Evolutionary conservation across 2,888 invertebrate genomes (phyloP).

Genomic region (Micoletzkya japonica): DNA sequence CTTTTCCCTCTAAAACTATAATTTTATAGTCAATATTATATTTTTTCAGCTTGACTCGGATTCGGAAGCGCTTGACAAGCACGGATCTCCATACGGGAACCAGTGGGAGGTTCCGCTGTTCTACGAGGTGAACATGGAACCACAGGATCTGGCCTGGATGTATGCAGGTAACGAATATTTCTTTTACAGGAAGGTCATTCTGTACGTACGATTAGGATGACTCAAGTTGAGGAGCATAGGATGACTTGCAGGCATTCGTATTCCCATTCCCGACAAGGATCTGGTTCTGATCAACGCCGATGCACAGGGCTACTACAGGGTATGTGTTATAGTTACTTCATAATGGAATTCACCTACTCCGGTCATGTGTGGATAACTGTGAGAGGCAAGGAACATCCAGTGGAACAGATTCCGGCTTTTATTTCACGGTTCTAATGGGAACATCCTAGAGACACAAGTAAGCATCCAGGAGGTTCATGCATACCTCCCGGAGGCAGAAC

Average conservation of each 20-base stretch:
- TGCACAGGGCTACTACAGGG: conserved; percentile 59
- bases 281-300: conserved; percentile 56
- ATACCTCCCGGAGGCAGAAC: too few relatives aligned
- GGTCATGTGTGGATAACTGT: too few relatives aligned
- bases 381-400: too few relatives aligned
- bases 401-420: too few relatives aligned
- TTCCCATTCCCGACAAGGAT: conserved; percentile 39
- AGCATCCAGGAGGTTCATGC: too few relatives aligned
- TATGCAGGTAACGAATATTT: conserved; percentile 27
- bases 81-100: conserved; percentile 45
- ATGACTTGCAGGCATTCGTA: background rate
- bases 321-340: conserved; percentile 39
- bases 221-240: background rate
- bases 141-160: conserved; percentile 52
- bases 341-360: too few relatives aligned
- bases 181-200: background rate
- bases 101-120: conserved; percentile 62
- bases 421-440: too few relatives aligned
- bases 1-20: background rate
- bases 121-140: conserved; percentile 45
- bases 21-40: background rate
- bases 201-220: background rate
- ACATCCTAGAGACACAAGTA: too few relatives aligned
- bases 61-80: conserved; percentile 36
- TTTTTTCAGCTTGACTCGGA: conserved; percentile 16